phyloP scores from a whole-genome alignment of 1,140 invertebrate genomes.

The Zaprionus africanus region DNA sequence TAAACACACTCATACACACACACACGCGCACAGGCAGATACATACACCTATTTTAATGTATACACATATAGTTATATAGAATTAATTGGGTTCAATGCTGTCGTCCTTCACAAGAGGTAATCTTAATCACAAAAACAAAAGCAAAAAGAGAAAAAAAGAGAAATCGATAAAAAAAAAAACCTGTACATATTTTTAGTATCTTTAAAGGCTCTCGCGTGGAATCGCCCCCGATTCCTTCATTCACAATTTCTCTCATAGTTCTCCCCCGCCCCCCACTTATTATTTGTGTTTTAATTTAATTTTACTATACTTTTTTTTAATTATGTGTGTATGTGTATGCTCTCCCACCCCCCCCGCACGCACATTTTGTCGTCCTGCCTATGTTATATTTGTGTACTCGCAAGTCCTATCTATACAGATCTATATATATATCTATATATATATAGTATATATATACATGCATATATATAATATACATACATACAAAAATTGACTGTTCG shows the following conservation, averaged over 20 bases:
- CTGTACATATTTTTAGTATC: constrained; percentile 76
- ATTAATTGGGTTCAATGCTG: constrained; percentile 71
- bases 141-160: constrained; percentile 15
- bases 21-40: constrained; percentile 24
- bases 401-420: constrained; percentile 37
- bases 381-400: constrained; percentile 50
- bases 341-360: not conserved
- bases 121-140: constrained; percentile 43
- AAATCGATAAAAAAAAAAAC: constrained; percentile 36
- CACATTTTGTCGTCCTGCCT: constrained; percentile 47
- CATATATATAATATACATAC: constrained; percentile 31
- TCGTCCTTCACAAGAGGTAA: constrained; percentile 56
- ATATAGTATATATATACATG: constrained; percentile 12
- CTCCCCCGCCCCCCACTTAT: not conserved
- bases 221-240: constrained; percentile 24
- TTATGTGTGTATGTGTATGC: constrained; percentile 10
- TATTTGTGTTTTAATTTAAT: constrained; percentile 36
- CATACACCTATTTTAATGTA: constrained; percentile 51
- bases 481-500: constrained; percentile 35
- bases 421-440: constrained; percentile 25
- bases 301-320: constrained; percentile 22
- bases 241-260: constrained; percentile 42
- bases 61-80: constrained; percentile 47
- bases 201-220: constrained; percentile 57
- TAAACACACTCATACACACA: constrained; percentile 35